Evolutionary conservation across 2,888 invertebrate species (phyloP), one percentile per base, ranked within the genome.

Genomic region (Acronicta alni): DNA sequence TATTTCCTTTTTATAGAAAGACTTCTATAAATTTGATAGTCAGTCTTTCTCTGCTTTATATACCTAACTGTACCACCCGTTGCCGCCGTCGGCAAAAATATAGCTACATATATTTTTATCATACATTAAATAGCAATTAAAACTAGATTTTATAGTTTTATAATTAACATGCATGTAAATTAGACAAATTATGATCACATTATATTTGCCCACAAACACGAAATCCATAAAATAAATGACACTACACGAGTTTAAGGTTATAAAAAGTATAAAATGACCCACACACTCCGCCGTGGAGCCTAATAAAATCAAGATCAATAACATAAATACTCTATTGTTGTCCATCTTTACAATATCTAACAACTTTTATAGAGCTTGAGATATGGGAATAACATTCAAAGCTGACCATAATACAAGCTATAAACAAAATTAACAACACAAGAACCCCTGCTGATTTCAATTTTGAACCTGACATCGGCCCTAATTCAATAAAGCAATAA

Each of bases 401-500:
- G 85, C 88, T 88, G 89, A 88, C 90, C 89, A 92, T 91, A 91
- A 92, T 92, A 92, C 90, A 89, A 90, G 89, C 92, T 89, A 93
- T 94, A 94, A 94, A 94, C 93, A 92, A 94, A 93, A 94, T 94
- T 93, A 94, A 94, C 94, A 94, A 94, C 94, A 93, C 88, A 90
- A 79, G 90, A 75, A 85, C 85, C 90, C 94, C 93, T 79, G 94
- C 92, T 91, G 94, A 77, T 92, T 94, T 92, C 94, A 94, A 94
- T 94, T 94, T 94, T 92, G 92, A 90, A 82, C 78, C 90, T 92
- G 94, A 94, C 94, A 92, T 93, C 89, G 91, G 90, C 88, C 92
- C 89, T 94, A 94, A 94, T 94, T 94, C 94, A 94, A 94, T 94
- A 94, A 93, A 94, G 94, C 92, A 89, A 94, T 94, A 94, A 94